Base-by-base conservation (phyloP, 2,888 invertebrate species). In the Diplazon laetatorius region DNA sequence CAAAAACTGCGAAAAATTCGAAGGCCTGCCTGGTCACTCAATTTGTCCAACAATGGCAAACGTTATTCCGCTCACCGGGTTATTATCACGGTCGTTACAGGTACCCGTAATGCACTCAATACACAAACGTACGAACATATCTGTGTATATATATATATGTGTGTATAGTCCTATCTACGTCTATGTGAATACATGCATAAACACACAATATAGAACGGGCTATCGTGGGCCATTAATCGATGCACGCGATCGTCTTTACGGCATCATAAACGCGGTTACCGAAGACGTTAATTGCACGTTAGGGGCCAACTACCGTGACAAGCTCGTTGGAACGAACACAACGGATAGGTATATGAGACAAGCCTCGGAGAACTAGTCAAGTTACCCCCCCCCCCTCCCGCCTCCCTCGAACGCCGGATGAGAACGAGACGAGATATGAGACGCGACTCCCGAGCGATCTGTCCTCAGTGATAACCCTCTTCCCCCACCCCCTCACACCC, bases 191-290 rank as follows among this genome's bases (percentile, higher is more conserved):
- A 30, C 30, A 30, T 37, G 37, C 50, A 20, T 50, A 20, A 4
- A 12, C 2, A 8, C 18, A 48, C 2, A 48, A 16, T 16, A 12
- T 12, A 22, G 25, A 25, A 52, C 20, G 6, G n/a, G n/a, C 46
- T 63, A 72, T 55, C 35, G 55, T 48, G 39, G 52, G 65, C 70
- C 69, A 75, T 75, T 79, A 78, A 82, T 82, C 77, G 78, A 82
- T 81, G 81, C 74, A 76, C 77, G 75, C 77, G 70, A 76, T 79
- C 81, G 62, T 80, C 73, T 76, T 80, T 80, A 81, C 76, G 48
- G 79, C 74, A 79, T 74, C 77, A 78, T 81, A 81, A 81, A 80
- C 69, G 76, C 65, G 71, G 62, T 80, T 78, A 73, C 69, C 48
- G 76, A 46, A 76, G 78, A 73, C 73, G 75, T 79, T 80, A 79